Percentiles rank a stretch among this genome's conserved stretches.
phyloP scores from a whole-genome alignment of 2,888 invertebrate genomes.

The Drosophila setosimentum region DNA sequence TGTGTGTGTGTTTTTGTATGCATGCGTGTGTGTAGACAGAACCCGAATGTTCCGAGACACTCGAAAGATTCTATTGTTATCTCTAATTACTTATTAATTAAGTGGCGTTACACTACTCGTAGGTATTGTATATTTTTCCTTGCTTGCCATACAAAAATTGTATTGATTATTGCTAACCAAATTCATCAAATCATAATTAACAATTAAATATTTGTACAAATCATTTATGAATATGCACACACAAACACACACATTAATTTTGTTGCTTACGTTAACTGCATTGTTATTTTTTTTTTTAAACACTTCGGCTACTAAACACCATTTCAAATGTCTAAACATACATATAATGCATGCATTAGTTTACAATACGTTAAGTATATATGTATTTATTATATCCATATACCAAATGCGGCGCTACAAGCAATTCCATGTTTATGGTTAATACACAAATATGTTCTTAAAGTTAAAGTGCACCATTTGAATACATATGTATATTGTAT shows the following conservation, averaged over 20 bases:
- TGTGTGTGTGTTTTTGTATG: slow-evolving; percentile 2
- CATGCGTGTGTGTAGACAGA: slow-evolving; percentile 4
- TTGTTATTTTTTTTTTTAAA: slow-evolving; percentile 15
- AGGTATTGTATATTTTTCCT: slow-evolving; percentile 21
- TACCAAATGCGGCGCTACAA: slow-evolving; percentile 20
- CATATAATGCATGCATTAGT: slow-evolving; percentile 38
- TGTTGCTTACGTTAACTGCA: slow-evolving; percentile 14
- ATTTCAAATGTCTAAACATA: slow-evolving; percentile 30
- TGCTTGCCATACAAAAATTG: slow-evolving; percentile 39
- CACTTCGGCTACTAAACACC: slow-evolving; percentile 32
- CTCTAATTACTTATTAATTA: slow-evolving; percentile 40
- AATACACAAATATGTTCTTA: slow-evolving; percentile 21
- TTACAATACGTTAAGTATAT: slow-evolving; percentile 24
- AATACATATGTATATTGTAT: slow-evolving; percentile 3
- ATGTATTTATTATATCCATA: slow-evolving; percentile 9
- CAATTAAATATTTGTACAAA: slow-evolving; percentile 26
- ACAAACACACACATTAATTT: slow-evolving; percentile 34
- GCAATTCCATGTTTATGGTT: slow-evolving; percentile 17
- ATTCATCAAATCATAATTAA: slow-evolving; percentile 52
- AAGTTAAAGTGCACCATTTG: slow-evolving; percentile 15
- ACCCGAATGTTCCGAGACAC: slow-evolving; percentile 6
- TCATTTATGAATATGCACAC: slow-evolving; percentile 19
- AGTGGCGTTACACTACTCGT: slow-evolving; percentile 22
- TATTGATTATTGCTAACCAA: slow-evolving; percentile 52
- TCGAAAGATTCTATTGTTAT: slow-evolving; percentile 24